Evolutionary conservation across 2,113 vertebrate species (phyloP).

Genomic region (Chaetodon trifascialis): DNA sequence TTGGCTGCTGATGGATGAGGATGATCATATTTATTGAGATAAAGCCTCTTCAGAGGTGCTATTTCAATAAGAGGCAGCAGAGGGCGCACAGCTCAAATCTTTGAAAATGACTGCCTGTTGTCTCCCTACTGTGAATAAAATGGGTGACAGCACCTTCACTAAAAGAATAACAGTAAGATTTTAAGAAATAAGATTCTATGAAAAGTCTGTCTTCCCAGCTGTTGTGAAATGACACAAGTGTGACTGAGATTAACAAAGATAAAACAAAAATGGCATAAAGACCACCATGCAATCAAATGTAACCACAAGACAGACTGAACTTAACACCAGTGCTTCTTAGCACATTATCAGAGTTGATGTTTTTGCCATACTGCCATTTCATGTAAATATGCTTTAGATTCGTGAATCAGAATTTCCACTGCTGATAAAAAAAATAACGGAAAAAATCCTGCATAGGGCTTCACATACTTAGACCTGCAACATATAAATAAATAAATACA

Average conservation of each 20-base stretch:
- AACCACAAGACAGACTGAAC: not conserved
- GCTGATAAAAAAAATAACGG: not conserved
- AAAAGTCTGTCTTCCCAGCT: not conserved
- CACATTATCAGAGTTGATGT: not conserved
- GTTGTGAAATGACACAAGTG: not conserved
- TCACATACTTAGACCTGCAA: not conserved
- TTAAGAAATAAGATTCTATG: not conserved
- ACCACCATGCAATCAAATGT: not conserved
- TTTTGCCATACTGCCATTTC: not conserved
- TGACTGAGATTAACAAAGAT: not conserved
- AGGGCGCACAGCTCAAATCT: conserved; percentile 44
- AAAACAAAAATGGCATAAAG: not conserved
- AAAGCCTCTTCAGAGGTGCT: not conserved
- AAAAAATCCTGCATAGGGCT: not conserved
- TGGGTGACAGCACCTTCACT: not conserved
- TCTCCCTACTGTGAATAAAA: not conserved
- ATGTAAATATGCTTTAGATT: not conserved
- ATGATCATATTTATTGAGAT: not conserved
- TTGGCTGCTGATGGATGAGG: conserved; percentile 12
- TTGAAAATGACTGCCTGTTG: not conserved
- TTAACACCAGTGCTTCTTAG: not conserved
- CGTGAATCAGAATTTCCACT: not conserved
- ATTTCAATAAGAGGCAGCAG: conserved; percentile 41
- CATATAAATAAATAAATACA: conserved; percentile 19
- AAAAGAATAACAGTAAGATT: not conserved